phyloP scores from a whole-genome alignment of 1,140 invertebrate genomes.

The Heterodera schachtii region DNA sequence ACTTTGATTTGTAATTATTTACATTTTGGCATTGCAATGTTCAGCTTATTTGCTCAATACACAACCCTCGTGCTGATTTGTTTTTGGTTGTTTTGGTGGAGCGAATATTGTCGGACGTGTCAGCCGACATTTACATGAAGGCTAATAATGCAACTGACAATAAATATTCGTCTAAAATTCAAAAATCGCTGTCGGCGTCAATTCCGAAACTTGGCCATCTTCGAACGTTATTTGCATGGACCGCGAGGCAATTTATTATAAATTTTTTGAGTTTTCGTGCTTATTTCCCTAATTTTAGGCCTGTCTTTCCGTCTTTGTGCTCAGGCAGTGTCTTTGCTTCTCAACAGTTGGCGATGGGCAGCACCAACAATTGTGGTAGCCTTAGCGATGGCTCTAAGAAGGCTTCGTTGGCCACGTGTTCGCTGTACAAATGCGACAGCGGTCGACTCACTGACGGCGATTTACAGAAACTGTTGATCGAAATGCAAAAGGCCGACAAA shows the following conservation, averaged over 20 bases:
- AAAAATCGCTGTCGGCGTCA: constrained; percentile 38
- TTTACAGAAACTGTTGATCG: constrained; percentile 44
- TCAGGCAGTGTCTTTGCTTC: constrained; percentile 7
- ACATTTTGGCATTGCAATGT: not conserved
- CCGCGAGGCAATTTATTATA: constrained; percentile 32
- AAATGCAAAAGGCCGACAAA: constrained; percentile 51
- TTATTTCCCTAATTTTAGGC: constrained; percentile 26
- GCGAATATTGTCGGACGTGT: constrained; percentile 45
- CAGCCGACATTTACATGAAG: constrained; percentile 44
- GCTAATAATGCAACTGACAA: constrained; percentile 26
- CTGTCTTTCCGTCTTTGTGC: constrained; percentile 40
- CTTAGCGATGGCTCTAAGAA: constrained; percentile 2
- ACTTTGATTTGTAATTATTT: not conserved
- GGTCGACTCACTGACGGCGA: constrained; percentile 46
- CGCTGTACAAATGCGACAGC: constrained; percentile 43
- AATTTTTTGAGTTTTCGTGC: constrained; percentile 1
- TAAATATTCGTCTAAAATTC: constrained; percentile 40
- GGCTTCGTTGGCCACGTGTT: constrained; percentile 18
- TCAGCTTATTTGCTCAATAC: constrained; percentile 40
- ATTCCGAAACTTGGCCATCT: constrained; percentile 33
- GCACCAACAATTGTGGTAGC: not conserved
- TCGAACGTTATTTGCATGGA: constrained; percentile 49
- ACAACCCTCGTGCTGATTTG: constrained; percentile 37
- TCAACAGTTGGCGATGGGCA: constrained; percentile 29
- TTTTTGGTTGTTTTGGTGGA: constrained; percentile 45